Conservation (phyloP, 2,888 invertebrate species). For the Thysanoteuthis rhombus region DNA sequence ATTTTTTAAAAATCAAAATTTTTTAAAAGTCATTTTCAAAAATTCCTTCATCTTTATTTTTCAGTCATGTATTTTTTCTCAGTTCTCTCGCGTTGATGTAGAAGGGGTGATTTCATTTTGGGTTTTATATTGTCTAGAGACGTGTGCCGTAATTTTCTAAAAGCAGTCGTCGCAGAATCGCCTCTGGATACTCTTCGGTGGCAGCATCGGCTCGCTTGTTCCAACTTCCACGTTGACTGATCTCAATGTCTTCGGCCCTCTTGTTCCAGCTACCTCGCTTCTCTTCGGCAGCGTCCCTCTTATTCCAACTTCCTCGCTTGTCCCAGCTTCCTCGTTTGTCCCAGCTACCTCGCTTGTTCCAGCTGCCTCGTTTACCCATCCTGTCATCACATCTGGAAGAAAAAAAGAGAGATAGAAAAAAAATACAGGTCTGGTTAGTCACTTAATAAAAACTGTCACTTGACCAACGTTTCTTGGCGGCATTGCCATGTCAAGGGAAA, state of each 20-base stretch:
- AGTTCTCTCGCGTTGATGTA: too few relatives aligned
- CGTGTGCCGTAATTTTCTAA: not conserved
- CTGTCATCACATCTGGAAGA: not conserved
- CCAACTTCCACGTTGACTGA: slow-evolving; percentile 19
- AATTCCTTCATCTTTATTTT: not conserved
- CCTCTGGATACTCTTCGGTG: not conserved
- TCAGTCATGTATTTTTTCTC: not conserved
- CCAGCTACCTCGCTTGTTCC: not conserved
- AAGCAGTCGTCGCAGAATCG: not conserved
- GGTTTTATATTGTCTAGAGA: not conserved
- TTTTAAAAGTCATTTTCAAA: not conserved
- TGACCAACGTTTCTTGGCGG: too few relatives aligned
- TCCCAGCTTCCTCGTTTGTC: not conserved
- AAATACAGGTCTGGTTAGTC: not conserved
- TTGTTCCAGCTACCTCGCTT: slow-evolving; percentile 26
- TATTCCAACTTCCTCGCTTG: slow-evolving; percentile 25
- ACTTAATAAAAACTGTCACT: too few relatives aligned
- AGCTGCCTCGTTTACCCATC: slow-evolving; percentile 13
- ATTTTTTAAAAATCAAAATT: not conserved
- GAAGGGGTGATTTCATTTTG: too few relatives aligned
- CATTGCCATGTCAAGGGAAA: too few relatives aligned
- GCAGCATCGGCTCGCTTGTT: not conserved
- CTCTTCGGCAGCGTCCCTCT: not conserved
- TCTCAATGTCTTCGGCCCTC: not conserved
- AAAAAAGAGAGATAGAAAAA: not conserved